Conservation (phyloP, 2,113 vertebrate genomes). For the Caranx ignobilis region DNA sequence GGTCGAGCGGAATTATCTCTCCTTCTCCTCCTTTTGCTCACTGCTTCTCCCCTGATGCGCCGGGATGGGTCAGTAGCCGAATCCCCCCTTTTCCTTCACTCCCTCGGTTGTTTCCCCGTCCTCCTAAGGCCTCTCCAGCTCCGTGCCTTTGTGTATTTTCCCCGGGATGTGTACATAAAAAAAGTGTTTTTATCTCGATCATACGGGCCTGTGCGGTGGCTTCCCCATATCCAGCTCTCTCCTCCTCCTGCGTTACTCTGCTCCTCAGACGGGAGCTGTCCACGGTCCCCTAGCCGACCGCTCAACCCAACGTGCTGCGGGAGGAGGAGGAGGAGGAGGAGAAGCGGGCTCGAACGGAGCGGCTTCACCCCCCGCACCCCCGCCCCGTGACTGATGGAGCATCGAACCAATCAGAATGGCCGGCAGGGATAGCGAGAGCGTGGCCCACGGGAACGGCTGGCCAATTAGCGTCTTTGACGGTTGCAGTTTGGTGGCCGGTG, state of each 20-base stretch:
- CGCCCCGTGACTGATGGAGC: conserved; percentile 16
- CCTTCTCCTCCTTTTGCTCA: conserved; percentile 54
- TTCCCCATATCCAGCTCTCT: conserved; percentile 90
- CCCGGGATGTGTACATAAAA: conserved; percentile 46
- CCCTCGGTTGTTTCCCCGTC: conserved; percentile 51
- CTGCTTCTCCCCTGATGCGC: conserved; percentile 61
- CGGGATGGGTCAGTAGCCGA: conserved; percentile 77
- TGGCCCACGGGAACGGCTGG: neutral
- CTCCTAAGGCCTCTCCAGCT: conserved; percentile 79
- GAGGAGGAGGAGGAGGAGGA: conserved; percentile 38
- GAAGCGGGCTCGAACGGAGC: conserved; percentile 7
- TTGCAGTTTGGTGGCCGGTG: neutral
- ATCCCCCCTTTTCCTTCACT: conserved; percentile 44
- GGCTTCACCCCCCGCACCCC: neutral
- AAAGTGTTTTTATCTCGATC: conserved; percentile 79
- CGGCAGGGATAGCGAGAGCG: rapidly evolving
- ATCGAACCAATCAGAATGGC: conserved; percentile 10
- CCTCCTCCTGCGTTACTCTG: conserved; percentile 90
- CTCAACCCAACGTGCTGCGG: conserved; percentile 86
- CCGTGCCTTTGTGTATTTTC: conserved; percentile 56
- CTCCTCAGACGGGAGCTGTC: conserved; percentile 87
- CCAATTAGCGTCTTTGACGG: conserved; percentile 53
- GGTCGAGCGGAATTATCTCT: conserved; percentile 71
- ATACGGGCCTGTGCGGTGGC: conserved; percentile 87
- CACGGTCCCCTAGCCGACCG: conserved; percentile 86